Percentiles rank a stretch among this genome's conserved stretches.
These are phyloP conservation scores for Synanceia verrucosa DNA, from an alignment of 2,797 vertebrate genomes.

Conservation along the genomic window DNA sequence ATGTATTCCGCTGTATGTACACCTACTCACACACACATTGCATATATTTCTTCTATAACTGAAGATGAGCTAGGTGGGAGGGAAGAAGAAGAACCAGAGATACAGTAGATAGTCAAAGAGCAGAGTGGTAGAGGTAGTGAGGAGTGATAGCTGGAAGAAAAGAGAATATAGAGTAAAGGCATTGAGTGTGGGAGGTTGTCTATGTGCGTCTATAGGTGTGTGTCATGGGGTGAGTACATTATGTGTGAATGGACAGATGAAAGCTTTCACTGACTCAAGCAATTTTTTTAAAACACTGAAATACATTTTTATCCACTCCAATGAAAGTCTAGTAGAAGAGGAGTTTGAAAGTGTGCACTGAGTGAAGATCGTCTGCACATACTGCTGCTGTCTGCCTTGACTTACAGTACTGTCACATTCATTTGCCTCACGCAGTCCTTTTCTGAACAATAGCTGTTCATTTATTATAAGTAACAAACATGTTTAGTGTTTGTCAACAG, in stretches of 20 bases:
- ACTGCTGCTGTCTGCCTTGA: constrained; percentile 28
- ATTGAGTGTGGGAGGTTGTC: constrained; percentile 29
- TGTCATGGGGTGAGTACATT: constrained; percentile 3
- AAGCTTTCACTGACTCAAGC: constrained; percentile 60
- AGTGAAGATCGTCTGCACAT: constrained; percentile 15
- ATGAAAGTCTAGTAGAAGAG: constrained; percentile 8
- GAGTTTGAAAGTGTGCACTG: constrained; percentile 24
- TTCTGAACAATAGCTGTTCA: neutral
- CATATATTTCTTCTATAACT: constrained; percentile 27
- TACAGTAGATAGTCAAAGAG: constrained; percentile 43
- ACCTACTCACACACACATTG: constrained; percentile 47
- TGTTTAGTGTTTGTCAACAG: neutral
- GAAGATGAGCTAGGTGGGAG: constrained; percentile 35
- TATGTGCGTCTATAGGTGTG: constrained; percentile 1
- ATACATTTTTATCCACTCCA: constrained; percentile 37
- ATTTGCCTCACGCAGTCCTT: constrained; percentile 6
- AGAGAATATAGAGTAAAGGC: constrained; percentile 7
- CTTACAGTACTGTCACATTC: constrained; percentile 30
- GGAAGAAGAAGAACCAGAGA: constrained; percentile 14
- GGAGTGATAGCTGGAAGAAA: constrained; percentile 12
- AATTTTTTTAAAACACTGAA: constrained; percentile 56
- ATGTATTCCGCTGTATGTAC: constrained; percentile 57
- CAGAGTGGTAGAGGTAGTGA: constrained; percentile 23
- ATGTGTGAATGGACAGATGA: constrained; percentile 49
- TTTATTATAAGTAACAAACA: neutral